A percentile compares a stretch with the other conserved stretches of the same genome.
Conservation (phyloP, 1,140 invertebrate species). For the Pseudomyrmex dendroicus region DNA sequence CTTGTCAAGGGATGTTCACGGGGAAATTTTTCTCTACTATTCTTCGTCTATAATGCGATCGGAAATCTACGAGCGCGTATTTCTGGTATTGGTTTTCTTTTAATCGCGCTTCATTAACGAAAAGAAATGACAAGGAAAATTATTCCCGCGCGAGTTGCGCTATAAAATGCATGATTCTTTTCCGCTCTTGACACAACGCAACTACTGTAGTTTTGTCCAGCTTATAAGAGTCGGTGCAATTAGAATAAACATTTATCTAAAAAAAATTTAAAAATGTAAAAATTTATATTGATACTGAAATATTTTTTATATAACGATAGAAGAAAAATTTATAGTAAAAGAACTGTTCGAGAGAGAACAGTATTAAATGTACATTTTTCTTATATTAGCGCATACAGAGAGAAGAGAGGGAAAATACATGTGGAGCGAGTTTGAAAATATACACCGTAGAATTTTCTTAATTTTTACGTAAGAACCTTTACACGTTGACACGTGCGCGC, state of each 20-base stretch:
- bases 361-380: no score
- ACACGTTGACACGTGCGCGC: background rate
- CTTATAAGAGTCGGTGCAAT: no score
- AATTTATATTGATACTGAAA: no score
- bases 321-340: no score
- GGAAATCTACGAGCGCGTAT: conserved; percentile 32
- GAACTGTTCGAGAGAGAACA: no score
- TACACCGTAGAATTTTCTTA: background rate
- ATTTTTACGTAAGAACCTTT: background rate
- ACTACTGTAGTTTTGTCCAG: no score
- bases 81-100: conserved; percentile 34
- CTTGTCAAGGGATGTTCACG: conserved; percentile 74
- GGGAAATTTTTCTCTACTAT: conserved; percentile 67
- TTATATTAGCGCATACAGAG: no score
- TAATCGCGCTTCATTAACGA: conserved; percentile 49
- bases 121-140: background rate
- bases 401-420: no score
- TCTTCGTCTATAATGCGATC: conserved; percentile 60
- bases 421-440: no score
- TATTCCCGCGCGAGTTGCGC: conserved; percentile 1
- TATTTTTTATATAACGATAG: no score
- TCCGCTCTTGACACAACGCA: background rate
- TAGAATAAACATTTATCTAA: no score
- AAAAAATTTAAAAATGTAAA: no score
- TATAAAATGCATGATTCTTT: background rate